Percentiles rank a stretch among this genome's conserved stretches.
Conservation (phyloP, 2,888 invertebrate genomes). For the Scelioninae gen. 1 region DNA sequence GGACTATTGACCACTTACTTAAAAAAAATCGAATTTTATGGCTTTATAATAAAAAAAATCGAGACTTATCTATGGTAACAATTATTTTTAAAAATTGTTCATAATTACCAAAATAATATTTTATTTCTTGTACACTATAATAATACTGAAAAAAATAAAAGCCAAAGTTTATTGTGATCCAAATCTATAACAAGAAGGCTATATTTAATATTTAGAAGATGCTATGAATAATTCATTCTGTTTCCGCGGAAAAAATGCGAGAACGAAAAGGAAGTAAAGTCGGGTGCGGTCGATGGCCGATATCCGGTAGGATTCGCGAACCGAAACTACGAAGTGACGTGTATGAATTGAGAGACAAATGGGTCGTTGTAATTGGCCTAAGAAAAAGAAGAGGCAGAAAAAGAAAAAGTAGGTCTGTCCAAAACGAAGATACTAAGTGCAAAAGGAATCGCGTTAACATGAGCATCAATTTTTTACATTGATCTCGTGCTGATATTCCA, state of each 20-base stretch:
- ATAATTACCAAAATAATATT: too few relatives aligned
- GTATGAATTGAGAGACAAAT: slow-evolving; percentile 70
- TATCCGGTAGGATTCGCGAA: slow-evolving; percentile 74
- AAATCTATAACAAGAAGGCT: too few relatives aligned
- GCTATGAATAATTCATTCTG: slow-evolving; percentile 48
- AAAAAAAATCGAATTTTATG: too few relatives aligned
- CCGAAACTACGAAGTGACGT: slow-evolving; percentile 72
- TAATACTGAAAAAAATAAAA: too few relatives aligned
- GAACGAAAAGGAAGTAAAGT: slow-evolving; percentile 60
- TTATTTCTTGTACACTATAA: too few relatives aligned
- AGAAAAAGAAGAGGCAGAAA: slow-evolving; percentile 52
- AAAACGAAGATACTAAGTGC: slow-evolving; percentile 44
- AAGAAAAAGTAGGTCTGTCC: slow-evolving; percentile 10
- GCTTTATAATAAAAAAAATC: too few relatives aligned
- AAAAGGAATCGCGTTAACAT: slow-evolving; percentile 45
- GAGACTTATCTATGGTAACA: too few relatives aligned
- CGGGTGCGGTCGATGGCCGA: slow-evolving; percentile 74
- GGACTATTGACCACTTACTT: too few relatives aligned
- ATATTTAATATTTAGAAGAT: slow-evolving; percentile 25
- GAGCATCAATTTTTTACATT: slow-evolving; percentile 45
- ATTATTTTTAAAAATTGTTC: too few relatives aligned
- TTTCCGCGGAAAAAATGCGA: slow-evolving; percentile 58
- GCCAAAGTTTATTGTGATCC: too few relatives aligned
- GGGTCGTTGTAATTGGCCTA: slow-evolving; percentile 66
- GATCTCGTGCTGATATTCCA: slow-evolving; percentile 39